phyloP scores from a whole-genome alignment of 2,888 invertebrate genomes.

The Mongoloraphidia duomilia region DNA sequence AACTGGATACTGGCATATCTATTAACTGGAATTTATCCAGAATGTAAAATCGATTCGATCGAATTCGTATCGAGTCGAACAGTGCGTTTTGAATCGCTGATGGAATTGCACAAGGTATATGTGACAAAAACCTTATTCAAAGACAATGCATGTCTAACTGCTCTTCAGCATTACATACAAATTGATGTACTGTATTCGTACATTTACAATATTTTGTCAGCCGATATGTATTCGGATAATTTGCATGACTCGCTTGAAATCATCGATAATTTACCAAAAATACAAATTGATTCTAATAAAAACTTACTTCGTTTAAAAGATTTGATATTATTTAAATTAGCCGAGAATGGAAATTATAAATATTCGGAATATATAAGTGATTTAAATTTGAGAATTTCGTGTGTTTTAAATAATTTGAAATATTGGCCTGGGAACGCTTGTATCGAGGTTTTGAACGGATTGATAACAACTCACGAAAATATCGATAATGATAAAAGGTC shows the following conservation, averaged over 20 bases:
- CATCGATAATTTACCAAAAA: conserved; percentile 43
- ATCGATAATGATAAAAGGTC: conserved; percentile 22
- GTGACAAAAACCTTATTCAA: conserved; percentile 37
- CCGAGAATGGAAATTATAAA: conserved; percentile 38
- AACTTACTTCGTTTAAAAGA: conserved; percentile 42
- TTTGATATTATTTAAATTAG: conserved; percentile 41
- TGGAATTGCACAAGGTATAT: conserved; percentile 39
- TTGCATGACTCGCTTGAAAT: conserved; percentile 30
- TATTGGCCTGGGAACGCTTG: conserved; percentile 43
- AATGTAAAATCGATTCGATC: conserved; percentile 38
- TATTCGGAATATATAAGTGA: conserved; percentile 38
- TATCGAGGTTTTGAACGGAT: conserved; percentile 33
- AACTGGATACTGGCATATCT: conserved; percentile 56
- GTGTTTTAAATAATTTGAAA: conserved; percentile 37
- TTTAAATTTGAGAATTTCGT: conserved; percentile 33
- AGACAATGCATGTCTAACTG: conserved; percentile 42
- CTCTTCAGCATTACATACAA: conserved; percentile 41
- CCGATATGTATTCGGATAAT: conserved; percentile 26
- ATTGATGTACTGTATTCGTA: conserved; percentile 35
- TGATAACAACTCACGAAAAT: conserved; percentile 34
- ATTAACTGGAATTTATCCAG: conserved; percentile 46
- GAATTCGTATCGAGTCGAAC: conserved; percentile 34
- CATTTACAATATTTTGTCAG: conserved; percentile 33
- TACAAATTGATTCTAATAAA: conserved; percentile 33
- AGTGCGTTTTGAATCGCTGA: conserved; percentile 43